These are phyloP conservation scores for Anoplopoma fimbria DNA, from an alignment of 2,113 vertebrate species.

Conservation along the genomic window DNA sequence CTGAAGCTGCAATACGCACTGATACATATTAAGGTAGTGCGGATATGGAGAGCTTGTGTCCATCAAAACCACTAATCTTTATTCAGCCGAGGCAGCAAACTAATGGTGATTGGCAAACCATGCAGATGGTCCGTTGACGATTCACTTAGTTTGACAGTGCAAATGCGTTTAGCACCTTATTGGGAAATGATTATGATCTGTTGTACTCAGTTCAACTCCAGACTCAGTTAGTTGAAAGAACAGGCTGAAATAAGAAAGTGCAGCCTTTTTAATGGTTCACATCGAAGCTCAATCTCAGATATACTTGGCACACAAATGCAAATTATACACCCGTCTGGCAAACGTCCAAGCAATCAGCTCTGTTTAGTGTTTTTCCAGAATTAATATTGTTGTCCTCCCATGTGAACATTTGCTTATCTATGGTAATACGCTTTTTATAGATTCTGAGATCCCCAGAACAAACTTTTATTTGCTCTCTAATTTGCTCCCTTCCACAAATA, in stretches of 20 bases:
- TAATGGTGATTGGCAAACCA: conserved; percentile 38
- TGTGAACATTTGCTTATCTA: conserved; percentile 11
- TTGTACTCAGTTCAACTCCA: too few relatives aligned
- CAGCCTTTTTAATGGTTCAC: neutral
- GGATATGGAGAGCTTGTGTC: neutral
- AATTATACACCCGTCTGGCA: neutral
- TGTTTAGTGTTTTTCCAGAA: conserved; percentile 4
- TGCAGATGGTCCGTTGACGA: conserved; percentile 17
- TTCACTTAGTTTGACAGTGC: neutral
- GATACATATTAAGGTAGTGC: conserved; percentile 4
- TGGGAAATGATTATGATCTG: conserved; percentile 46
- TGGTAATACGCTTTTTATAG: conserved; percentile 16
- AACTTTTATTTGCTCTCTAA: conserved; percentile 28
- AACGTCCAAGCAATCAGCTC: conserved; percentile 10
- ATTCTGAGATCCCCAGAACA: conserved; percentile 12
- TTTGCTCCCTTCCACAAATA: conserved; percentile 17
- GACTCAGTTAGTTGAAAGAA: too few relatives aligned
- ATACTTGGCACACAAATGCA: conserved; percentile 4
- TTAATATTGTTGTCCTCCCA: neutral
- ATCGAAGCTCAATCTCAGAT: neutral
- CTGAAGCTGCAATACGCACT: conserved; percentile 3
- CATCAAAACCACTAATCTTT: conserved; percentile 12
- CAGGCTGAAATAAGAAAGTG: neutral
- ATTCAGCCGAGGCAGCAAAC: conserved; percentile 25
- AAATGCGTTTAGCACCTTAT: conserved; percentile 27